Evolutionary conservation across 2,888 invertebrate genomes (phyloP).

Genomic region (Dynastes hyllus): DNA sequence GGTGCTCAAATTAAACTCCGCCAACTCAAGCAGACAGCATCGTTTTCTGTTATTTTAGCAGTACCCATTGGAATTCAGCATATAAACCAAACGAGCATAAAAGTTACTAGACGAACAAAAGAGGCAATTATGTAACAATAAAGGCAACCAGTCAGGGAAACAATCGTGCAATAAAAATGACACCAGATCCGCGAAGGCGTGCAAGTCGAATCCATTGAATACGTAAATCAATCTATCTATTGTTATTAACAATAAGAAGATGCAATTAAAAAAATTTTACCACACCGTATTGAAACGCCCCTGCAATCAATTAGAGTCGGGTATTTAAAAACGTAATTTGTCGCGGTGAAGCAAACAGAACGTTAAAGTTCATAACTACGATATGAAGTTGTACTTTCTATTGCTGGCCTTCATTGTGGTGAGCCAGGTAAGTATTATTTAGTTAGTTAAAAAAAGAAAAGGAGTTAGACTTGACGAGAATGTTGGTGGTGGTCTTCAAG

Average conservation of each 20-base stretch:
- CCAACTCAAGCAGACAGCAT: too few relatives aligned
- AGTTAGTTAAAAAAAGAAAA: background rate
- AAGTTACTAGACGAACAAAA: background rate
- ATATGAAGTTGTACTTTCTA: conserved; percentile 31
- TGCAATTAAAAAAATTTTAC: conserved; percentile 9
- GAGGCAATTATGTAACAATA: background rate
- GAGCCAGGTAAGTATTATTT: conserved; percentile 8
- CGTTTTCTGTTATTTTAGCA: too few relatives aligned
- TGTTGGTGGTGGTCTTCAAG: background rate
- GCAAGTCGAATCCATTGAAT: background rate
- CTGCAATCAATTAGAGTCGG: conserved; percentile 1
- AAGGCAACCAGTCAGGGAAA: background rate
- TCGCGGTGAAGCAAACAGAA: background rate
- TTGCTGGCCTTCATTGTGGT: background rate
- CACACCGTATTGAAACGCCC: conserved; percentile 8
- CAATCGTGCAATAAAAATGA: background rate
- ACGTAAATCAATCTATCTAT: background rate
- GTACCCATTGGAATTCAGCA: too few relatives aligned
- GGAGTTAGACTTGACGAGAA: background rate
- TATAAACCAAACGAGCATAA: too few relatives aligned
- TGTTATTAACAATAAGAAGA: conserved; percentile 7
- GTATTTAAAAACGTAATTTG: background rate
- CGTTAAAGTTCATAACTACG: background rate
- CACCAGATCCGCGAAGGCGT: background rate
- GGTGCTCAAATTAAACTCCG: too few relatives aligned